Conservation (phyloP, 1,140 invertebrate species). For the Nixonia krombeini region DNA sequence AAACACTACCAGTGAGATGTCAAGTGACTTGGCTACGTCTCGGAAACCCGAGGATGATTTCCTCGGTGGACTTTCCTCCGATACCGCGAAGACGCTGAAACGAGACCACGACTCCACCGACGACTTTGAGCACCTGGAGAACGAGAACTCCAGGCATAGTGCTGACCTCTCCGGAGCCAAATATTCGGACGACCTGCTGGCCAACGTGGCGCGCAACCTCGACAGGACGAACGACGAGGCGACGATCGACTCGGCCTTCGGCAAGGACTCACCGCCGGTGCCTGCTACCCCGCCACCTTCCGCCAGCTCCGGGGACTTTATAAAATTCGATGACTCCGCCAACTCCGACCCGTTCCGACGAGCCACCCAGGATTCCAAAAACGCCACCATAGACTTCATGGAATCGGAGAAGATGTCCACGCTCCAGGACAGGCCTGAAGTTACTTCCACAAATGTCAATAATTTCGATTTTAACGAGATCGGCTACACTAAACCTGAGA, state of each 20-base stretch:
- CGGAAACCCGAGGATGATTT: constrained; percentile 38
- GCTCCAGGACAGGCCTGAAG: background rate
- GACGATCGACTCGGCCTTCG: constrained; percentile 40
- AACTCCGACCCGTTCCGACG: constrained; percentile 35
- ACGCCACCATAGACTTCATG: constrained; percentile 71
- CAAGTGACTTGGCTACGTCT: constrained; percentile 28
- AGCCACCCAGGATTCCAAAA: constrained; percentile 57
- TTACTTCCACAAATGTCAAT: constrained; percentile 6
- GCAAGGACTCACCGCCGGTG: constrained; percentile 47
- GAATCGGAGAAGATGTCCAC: constrained; percentile 57
- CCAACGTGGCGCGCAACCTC: constrained; percentile 28
- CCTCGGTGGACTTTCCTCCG: constrained; percentile 16
- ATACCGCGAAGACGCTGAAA: constrained; percentile 21
- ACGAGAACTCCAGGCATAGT: constrained; percentile 59
- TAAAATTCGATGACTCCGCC: constrained; percentile 43
- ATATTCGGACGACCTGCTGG: constrained; percentile 22
- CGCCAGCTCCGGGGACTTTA: constrained; percentile 55
- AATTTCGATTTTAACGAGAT: background rate
- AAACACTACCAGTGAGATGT: constrained; percentile 13
- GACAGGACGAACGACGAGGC: constrained; percentile 6
- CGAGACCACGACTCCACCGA: constrained; percentile 76
- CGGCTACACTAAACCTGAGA: background rate
- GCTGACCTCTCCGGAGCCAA: constrained; percentile 34
- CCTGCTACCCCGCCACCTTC: constrained; percentile 67
- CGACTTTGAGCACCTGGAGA: constrained; percentile 80